Percentiles rank a stretch among this genome's conserved stretches.
Evolutionary conservation across 2,888 invertebrate species (phyloP).

Genomic region (Tetrapedia diversipes): DNA sequence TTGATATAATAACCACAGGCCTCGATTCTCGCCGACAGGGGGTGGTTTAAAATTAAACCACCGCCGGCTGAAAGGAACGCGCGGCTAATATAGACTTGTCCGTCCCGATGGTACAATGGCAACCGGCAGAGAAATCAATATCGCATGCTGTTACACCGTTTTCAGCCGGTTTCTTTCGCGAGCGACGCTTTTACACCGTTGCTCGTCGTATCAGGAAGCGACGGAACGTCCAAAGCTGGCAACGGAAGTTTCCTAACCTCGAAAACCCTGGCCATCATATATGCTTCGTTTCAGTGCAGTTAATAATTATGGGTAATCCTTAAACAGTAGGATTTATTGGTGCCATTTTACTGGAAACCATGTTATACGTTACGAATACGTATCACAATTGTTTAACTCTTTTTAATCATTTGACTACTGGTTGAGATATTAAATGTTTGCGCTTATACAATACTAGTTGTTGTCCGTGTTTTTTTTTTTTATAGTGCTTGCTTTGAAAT

Average conservation of each 20-base stretch:
- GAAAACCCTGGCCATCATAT: not conserved
- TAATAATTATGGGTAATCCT: no score
- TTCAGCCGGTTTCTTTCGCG: constrained; percentile 16
- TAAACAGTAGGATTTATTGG: no score
- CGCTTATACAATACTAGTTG: no score
- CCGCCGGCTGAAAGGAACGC: constrained; percentile 39
- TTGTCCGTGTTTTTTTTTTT: no score
- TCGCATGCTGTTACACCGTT: constrained; percentile 35
- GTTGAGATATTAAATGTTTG: no score
- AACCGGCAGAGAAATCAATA: constrained; percentile 39
- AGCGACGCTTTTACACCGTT: not conserved
- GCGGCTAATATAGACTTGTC: constrained; percentile 35
- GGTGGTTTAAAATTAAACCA: constrained; percentile 59
- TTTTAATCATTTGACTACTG: no score
- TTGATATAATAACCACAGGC: constrained; percentile 57
- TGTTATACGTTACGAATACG: no score
- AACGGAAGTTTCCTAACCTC: not conserved
- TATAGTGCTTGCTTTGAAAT: no score
- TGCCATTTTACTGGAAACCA: no score
- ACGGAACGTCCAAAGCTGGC: not conserved
- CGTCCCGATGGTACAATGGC: constrained; percentile 37
- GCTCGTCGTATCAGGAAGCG: constrained; percentile 19
- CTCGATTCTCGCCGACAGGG: constrained; percentile 52
- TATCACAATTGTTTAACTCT: no score
- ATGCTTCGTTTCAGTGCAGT: not conserved